Conservation (phyloP, 2,797 vertebrate genomes). For the Cryptoblepharus egeriae region DNA sequence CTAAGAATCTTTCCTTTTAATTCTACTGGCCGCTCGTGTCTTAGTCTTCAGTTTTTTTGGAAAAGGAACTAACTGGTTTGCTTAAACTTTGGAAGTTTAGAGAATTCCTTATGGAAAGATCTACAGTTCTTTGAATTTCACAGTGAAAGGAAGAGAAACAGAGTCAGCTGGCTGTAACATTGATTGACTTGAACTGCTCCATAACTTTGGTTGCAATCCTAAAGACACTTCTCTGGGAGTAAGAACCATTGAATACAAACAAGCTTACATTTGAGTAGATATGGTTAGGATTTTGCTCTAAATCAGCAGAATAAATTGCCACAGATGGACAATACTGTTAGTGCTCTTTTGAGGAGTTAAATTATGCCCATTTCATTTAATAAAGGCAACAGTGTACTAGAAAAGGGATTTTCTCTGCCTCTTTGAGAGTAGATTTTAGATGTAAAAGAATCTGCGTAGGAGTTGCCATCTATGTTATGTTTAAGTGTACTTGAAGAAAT, state of each 20-base stretch:
- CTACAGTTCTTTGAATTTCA: neutral
- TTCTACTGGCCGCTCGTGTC: neutral
- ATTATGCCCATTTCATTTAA: neutral
- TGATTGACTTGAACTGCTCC: neutral
- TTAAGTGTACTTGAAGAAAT: neutral
- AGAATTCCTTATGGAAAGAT: neutral
- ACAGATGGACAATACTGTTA: neutral
- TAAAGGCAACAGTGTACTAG: neutral
- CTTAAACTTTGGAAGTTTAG: neutral
- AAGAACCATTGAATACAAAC: too few species aligned
- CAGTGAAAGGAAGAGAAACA: neutral
- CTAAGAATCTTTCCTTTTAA: constrained; percentile 27
- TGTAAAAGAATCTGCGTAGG: neutral
- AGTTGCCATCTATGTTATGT: neutral
- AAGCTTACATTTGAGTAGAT: too few species aligned
- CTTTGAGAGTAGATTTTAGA: neutral
- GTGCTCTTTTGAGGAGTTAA: neutral
- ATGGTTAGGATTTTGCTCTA: too few species aligned
- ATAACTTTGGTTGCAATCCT: too few species aligned
- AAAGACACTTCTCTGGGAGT: too few species aligned
- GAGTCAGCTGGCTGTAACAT: neutral
- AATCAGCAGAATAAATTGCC: neutral
- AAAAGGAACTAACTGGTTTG: neutral
- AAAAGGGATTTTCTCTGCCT: neutral
- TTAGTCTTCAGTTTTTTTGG: neutral